Base-by-base conservation (phyloP, 2,113 vertebrate species). In the Canis aureus region DNA sequence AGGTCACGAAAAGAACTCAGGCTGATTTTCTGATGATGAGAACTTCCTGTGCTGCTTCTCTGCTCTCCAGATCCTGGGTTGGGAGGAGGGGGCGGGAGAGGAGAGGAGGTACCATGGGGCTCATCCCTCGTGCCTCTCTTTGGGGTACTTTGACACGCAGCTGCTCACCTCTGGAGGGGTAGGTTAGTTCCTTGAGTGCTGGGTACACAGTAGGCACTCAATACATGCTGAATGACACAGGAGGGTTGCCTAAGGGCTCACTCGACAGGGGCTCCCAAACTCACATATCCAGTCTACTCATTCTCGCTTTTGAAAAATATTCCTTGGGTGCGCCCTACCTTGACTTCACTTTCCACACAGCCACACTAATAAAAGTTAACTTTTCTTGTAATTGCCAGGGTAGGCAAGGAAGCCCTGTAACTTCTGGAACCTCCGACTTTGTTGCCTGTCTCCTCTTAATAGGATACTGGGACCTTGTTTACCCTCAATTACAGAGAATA, bases 21-120 rank as follows among this genome's bases (percentile, higher is more conserved):
- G 35, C 38, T 94, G 85, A 23, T 81, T 73, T 81, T 88, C 82
- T 95, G 78, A 43, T 62, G 7, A 23, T 4, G 55, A 79, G 73
- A n/a, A 23, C 12, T 16, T 53, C 51, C 35, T 32, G 0, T 55
- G 27, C 60, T 5, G 17, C 80, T 74, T 59, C 78, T 97, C 73
- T 60, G 79, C 83, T 55, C 4, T 51, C 29, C 38, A 49, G 81
- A 59, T 53, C 53, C 35, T 35, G 29, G 7, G 49, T 29, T 57
- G 53, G 35, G 15, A 51, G 94, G 64, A 15, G 35, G 11, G 12
- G 32, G 43, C 0, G 29, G n/a, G 22, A 53, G 66, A 25, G 43
- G 53, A 13, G 17, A 12, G 51, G 16, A 32, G 20, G 13, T 43
- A 71, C 0, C 15, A 20, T 13, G 3, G 32, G 59, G 32, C 11